Conservation (phyloP, 2,113 vertebrate genomes). For the Paramisgurnus dabryanus region DNA sequence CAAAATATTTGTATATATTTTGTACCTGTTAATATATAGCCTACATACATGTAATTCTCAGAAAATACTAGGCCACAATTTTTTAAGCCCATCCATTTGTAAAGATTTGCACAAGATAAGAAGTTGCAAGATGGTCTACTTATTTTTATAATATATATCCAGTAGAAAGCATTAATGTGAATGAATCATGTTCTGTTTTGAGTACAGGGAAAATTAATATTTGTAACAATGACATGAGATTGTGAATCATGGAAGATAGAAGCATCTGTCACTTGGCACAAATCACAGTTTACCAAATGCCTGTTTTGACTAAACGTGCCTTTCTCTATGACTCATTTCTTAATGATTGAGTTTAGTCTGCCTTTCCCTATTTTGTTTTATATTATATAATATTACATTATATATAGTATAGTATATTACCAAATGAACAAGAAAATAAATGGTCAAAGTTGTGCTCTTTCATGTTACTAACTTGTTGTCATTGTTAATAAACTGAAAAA, state of each 20-base stretch:
- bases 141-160: background rate
- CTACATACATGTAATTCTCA: no score
- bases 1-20: no score
- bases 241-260: background rate
- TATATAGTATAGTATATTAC: background rate
- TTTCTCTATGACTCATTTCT: conserved; percentile 4
- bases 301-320: background rate
- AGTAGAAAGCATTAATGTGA: background rate
- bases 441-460: no score
- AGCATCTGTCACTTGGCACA: background rate
- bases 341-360: background rate
- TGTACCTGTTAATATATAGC: background rate
- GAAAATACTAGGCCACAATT: background rate
- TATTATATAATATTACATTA: background rate
- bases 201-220: background rate
- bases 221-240: background rate
- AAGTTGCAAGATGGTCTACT: no score
- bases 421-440: no score
- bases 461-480: no score
- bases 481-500: no score
- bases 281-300: background rate
- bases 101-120: background rate
- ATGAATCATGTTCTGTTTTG: conserved; percentile 12
- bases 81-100: background rate
- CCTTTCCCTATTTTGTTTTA: background rate